Evolutionary conservation across 2,113 vertebrate genomes (phyloP), one percentile per base, ranked within the genome.

Genomic region (Rhineura floridana): DNA sequence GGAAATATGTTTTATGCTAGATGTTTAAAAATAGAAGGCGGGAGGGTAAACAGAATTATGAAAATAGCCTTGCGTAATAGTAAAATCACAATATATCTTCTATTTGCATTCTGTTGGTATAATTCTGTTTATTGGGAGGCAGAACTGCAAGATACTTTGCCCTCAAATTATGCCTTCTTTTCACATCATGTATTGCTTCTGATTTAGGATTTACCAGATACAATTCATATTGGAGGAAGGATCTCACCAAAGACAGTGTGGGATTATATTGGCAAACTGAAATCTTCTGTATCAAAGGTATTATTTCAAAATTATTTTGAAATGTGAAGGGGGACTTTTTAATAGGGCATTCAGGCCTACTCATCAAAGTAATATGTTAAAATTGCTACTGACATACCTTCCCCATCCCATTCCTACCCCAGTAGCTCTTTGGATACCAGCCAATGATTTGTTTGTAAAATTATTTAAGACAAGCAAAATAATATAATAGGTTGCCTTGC

Each of bases 191-290:
- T 94, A 73, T 94, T 92, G 0, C 90, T 87, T 95, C 94, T 85
- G 93, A 8, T 96, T 86, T 95, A 99, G 99, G 98, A 99, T 95
- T 96, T 99, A 86, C 99, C 99, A 48, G 98, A 99, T 93, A 99
- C 98, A 17, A 98, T 99, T 92, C 98, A 99, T 86, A 98, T 99
- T 33, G 98, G 98, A 69, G 99, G 99, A 85, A 97, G 99, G 93
- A 99, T 99, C 90, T 96, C 97, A 81, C 98, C 99, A 76, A 97
- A 98, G 96, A 99, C 98, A 4, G 99, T 99, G 65, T 99, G 99
- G 99, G 99, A 99, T 93, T 99, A 99, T 93, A 98, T 99, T 87
- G 98, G 97, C 91, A 98, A 98, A 95, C 97, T 99, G 73, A 99
- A 98, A 94, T 98, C 98, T 81, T 99, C 98, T 3, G 86, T 98